Base-by-base conservation (phyloP, 92 coral and sea anemone species). In the Chrysogorgia sp. region DNA sequence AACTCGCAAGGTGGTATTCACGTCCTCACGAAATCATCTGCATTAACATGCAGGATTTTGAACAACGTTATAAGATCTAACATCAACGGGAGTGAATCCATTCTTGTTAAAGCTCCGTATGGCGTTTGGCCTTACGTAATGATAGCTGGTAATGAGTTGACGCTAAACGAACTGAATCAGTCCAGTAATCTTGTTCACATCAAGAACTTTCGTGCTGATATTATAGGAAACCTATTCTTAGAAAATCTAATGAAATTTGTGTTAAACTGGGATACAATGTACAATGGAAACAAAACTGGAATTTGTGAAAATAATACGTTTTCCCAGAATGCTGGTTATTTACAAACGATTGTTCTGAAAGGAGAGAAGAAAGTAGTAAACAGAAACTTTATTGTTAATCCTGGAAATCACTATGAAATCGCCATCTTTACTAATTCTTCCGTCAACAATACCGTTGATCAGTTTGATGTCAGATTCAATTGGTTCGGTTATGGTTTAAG, bases 351-450 rank as follows among this genome's bases (percentile, higher is more conserved):
- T 9, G 31, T 65, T 8, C 29, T 65, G 2, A 45, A 22, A 65
- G 26, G 52, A 35, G 37, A 28, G 34, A 26, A 20, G 19, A 76
- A 66, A 49, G 64, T 81, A 28, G 15, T 47, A 2, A 66, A 74
- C 50, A 50, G 48, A 41, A 85, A 85, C 63, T 47, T 43, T 5
- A 7, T 85, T 1, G 34, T 67, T 24, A 85, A 85, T 52, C 89
- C 89, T 3, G 32, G 45, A 37, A 85, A 85, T 68, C 86, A 53
- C 31, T 81, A 37, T 23, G 86, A 85, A 30, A 33, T 85, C 28
- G 37, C 63, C 41, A 63, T 63, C 20, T 20, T 67, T 40, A 49
- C 53, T 2, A 47, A 15, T 47, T 47, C 10, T 47, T n/a, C 7
- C 10, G 53, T 47, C 17, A 37, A 37, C 5, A 37, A 34, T n/a